Conservation (phyloP, 35 echinoderm and acorn worm genomes). For the Ophiothrix spiculata region DNA sequence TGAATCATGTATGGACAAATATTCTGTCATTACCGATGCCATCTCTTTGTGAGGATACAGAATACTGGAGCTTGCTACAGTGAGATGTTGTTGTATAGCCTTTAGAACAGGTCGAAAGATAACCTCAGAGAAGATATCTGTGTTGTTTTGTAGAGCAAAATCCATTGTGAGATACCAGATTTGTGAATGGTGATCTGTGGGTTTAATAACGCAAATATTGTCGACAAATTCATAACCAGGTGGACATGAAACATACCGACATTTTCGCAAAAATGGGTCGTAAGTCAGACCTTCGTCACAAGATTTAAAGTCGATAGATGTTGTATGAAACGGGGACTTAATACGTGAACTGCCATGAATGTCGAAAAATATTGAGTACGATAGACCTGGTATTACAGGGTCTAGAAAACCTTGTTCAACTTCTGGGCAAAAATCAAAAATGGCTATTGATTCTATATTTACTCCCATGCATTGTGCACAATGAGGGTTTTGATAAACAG, state of each 20-base stretch:
- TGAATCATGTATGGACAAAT: too few relatives aligned
- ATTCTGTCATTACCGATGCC: too few relatives aligned
- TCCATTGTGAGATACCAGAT: too few relatives aligned
- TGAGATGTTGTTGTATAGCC: too few relatives aligned
- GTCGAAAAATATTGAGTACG: not conserved
- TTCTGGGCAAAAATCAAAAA: not conserved
- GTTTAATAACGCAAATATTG: not conserved
- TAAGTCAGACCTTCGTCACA: not conserved
- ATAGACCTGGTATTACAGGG: not conserved
- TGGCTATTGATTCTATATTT: not conserved
- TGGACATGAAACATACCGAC: not conserved
- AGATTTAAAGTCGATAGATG: not conserved
- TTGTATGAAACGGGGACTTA: not conserved
- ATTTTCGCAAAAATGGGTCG: not conserved
- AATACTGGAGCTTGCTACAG: too few relatives aligned
- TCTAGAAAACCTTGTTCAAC: not conserved
- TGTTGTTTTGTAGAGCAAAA: too few relatives aligned
- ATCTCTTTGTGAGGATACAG: too few relatives aligned
- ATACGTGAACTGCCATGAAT: not conserved
- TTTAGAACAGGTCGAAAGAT: too few relatives aligned
- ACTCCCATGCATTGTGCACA: not conserved
- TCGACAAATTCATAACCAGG: not conserved
- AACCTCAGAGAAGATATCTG: too few relatives aligned
- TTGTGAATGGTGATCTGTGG: too few relatives aligned
- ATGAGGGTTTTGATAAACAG: not conserved